These are phyloP conservation scores for Andrena minutula DNA, from an alignment of 2,888 invertebrate species.

Conservation along the genomic window DNA sequence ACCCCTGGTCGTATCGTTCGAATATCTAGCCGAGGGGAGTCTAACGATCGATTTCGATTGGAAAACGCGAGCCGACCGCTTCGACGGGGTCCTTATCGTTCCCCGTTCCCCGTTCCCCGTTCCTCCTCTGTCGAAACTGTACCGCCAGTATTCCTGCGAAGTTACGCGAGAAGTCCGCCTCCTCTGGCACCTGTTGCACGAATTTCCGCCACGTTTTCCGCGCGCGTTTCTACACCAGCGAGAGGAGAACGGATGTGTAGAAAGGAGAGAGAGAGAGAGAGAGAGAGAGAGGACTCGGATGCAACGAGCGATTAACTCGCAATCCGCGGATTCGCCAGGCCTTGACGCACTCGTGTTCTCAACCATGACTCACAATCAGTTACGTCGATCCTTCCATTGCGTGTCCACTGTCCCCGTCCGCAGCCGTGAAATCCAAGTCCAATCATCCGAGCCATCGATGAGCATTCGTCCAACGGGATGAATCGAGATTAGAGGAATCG, in stretches of 20 bases:
- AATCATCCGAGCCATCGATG: background rate
- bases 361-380: constrained; percentile 9
- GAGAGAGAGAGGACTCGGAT: constrained; percentile 4
- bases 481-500: background rate
- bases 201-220: constrained; percentile 82
- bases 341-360: constrained; percentile 26
- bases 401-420: background rate
- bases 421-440: constrained; percentile 14
- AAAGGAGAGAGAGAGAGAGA: background rate
- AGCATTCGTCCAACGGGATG: background rate
- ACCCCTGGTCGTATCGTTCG: background rate
- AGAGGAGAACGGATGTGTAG: background rate
- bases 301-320: constrained; percentile 24
- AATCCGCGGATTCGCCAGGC: constrained; percentile 21
- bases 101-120: background rate
- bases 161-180: constrained; percentile 73
- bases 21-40: background rate
- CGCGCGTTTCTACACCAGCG: constrained; percentile 33
- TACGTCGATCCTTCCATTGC: constrained; percentile 1
- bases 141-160: constrained; percentile 55
- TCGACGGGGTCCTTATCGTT: constrained; percentile 21
- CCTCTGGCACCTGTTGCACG: constrained; percentile 82
- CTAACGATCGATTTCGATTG: constrained; percentile 47
- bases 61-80: constrained; percentile 24
- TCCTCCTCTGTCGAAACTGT: constrained; percentile 37